These are phyloP conservation scores for Haemorhous mexicanus DNA, from an alignment of 2,113 vertebrate species.

Conservation along the genomic window DNA sequence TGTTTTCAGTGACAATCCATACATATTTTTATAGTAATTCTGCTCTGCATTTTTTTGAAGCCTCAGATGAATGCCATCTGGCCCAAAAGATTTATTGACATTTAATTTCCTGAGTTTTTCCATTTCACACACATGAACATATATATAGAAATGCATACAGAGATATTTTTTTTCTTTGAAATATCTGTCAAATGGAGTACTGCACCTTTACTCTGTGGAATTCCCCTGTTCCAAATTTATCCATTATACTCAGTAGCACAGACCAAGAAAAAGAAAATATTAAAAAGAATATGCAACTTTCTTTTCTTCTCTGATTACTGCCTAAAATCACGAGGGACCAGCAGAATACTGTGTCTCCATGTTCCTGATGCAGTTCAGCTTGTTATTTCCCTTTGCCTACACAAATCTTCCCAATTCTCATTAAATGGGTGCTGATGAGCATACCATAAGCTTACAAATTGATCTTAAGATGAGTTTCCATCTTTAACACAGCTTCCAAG, in stretches of 20 bases:
- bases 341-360: neutral
- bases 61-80: conserved; percentile 37
- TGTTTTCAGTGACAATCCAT: conserved; percentile 22
- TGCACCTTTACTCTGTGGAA: neutral
- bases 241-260: neutral
- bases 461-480: neutral
- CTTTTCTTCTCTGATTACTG: neutral
- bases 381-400: neutral
- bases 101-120: conserved; percentile 47
- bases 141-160: neutral
- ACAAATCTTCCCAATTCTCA: neutral
- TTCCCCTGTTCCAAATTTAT: neutral
- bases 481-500: neutral
- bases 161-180: neutral
- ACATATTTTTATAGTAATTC: conserved; percentile 25
- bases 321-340: neutral
- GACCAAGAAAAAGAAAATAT: neutral
- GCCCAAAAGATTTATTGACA: conserved; percentile 16
- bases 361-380: neutral
- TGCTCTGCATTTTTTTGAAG: neutral
- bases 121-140: neutral
- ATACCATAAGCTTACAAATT: neutral
- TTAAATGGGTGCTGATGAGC: neutral
- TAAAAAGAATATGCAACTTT: neutral
- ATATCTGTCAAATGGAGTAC: neutral